These are phyloP conservation scores for Chydorus sphaericus DNA, from an alignment of 2,888 invertebrate genomes.

Conservation along the genomic window DNA sequence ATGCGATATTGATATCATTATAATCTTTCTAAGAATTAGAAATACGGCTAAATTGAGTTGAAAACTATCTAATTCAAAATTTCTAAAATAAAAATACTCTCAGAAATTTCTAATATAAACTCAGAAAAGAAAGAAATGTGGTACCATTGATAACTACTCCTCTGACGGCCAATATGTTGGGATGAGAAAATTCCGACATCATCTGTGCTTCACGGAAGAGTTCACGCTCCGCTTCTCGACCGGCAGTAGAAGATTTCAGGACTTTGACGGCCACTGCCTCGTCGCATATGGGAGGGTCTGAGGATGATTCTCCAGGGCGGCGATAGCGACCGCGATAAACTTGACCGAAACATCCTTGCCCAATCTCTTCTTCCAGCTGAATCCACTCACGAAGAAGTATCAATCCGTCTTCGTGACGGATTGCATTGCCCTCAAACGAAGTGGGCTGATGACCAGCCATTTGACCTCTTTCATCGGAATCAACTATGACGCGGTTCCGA, in stretches of 20 bases:
- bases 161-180: conserved; percentile 60
- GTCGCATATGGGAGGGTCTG: neutral
- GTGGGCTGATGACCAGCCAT: too few relatives aligned
- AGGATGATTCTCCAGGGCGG: neutral
- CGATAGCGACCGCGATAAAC: conserved; percentile 57
- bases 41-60: too few relatives aligned
- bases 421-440: too few relatives aligned
- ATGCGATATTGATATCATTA: too few relatives aligned
- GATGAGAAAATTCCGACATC: conserved; percentile 65
- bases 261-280: conserved; percentile 60
- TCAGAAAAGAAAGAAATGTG: too few relatives aligned
- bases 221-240: conserved; percentile 54
- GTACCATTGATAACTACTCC: conserved; percentile 46
- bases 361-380: conserved; percentile 57
- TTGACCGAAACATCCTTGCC: conserved; percentile 78
- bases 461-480: too few relatives aligned
- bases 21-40: too few relatives aligned
- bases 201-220: conserved; percentile 69
- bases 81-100: too few relatives aligned
- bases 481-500: too few relatives aligned
- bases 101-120: too few relatives aligned
- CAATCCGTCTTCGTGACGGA: too few relatives aligned
- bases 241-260: conserved; percentile 39
- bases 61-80: too few relatives aligned
- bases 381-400: conserved; percentile 26